Conservation (phyloP, 1,140 invertebrate genomes). For the Trichonephila inaurata region DNA sequence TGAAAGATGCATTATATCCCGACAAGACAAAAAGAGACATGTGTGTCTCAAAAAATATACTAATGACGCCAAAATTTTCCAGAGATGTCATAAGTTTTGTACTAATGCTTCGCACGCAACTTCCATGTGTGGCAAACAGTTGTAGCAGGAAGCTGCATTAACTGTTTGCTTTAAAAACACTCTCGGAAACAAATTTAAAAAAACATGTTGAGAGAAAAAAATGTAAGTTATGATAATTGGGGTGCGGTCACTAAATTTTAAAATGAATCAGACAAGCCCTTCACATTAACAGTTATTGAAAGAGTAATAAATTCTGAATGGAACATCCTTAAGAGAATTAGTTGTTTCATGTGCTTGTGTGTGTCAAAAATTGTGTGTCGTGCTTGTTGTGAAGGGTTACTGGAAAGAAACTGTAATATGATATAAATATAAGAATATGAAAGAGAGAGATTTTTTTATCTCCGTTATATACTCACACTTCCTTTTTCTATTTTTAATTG, state of each 20-base stretch:
- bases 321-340: neutral
- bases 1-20: too few relatives aligned
- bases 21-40: neutral
- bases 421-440: too few relatives aligned
- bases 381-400: neutral
- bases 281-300: conserved; percentile 66
- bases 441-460: too few relatives aligned
- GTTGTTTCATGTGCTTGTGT: conserved; percentile 9
- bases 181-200: neutral
- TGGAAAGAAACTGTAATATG: neutral
- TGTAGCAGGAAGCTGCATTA: neutral
- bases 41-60: neutral
- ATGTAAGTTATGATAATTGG: conserved; percentile 65
- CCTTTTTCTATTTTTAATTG: too few relatives aligned
- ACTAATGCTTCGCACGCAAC: neutral
- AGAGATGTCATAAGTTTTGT: neutral
- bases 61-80: conserved; percentile 17
- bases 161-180: conserved; percentile 46
- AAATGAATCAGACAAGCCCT: conserved; percentile 9
- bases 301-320: neutral
- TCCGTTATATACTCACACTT: too few relatives aligned
- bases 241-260: conserved; percentile 29
- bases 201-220: neutral
- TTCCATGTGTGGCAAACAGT: neutral
- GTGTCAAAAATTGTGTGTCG: neutral